phyloP scores from a whole-genome alignment of 2,113 vertebrate species.

The Holacanthus passer region DNA sequence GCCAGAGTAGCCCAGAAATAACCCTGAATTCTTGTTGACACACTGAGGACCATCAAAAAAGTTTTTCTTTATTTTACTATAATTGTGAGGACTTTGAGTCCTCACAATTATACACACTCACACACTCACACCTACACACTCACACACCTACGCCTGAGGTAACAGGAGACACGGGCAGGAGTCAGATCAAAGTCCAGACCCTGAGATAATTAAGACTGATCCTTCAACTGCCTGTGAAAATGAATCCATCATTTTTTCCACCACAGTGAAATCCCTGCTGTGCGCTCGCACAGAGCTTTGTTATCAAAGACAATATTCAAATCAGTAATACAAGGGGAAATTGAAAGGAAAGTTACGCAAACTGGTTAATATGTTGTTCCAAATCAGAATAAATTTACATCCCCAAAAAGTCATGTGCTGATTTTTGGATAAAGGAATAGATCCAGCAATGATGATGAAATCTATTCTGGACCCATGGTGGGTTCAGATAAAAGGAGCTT shows the following conservation, averaged over 20 bases:
- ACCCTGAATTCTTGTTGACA: background rate
- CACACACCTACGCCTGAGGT: slow-evolving; percentile 45
- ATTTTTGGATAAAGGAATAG: background rate
- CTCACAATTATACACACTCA: background rate
- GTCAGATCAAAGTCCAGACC: slow-evolving; percentile 75
- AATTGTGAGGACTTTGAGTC: background rate
- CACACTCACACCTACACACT: slow-evolving; percentile 1
- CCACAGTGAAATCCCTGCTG: slow-evolving; percentile 56
- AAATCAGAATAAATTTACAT: slow-evolving; percentile 41
- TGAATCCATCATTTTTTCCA: slow-evolving; percentile 69
- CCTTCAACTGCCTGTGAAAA: slow-evolving; percentile 66
- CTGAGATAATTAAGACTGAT: slow-evolving; percentile 78
- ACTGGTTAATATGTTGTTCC: slow-evolving; percentile 18
- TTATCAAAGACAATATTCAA: slow-evolving; percentile 63
- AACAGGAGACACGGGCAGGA: slow-evolving; percentile 54
- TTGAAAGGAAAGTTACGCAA: slow-evolving; percentile 43
- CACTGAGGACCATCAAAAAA: background rate
- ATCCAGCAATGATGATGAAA: background rate
- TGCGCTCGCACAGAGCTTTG: slow-evolving; percentile 33
- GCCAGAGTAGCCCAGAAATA: background rate
- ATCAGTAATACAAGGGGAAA: slow-evolving; percentile 39
- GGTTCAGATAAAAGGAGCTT: background rate
- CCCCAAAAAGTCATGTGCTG: background rate
- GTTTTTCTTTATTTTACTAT: background rate
- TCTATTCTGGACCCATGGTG: background rate